Conservation (phyloP, 2,113 vertebrate genomes). For the Malaclemys terrapin region DNA sequence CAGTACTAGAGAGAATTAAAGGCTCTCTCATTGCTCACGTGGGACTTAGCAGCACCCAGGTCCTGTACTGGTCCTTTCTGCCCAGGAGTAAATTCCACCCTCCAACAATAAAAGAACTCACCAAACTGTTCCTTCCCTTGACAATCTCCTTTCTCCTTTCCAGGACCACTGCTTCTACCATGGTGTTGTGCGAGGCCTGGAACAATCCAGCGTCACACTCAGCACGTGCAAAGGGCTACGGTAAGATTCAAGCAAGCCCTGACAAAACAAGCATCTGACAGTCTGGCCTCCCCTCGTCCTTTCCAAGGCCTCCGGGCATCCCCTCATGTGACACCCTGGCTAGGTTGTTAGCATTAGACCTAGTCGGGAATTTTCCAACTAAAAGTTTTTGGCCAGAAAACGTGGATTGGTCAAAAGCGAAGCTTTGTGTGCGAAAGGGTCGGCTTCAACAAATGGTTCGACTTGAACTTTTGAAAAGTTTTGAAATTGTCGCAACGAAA, state of each 20-base stretch:
- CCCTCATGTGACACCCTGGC: not conserved
- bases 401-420: not conserved
- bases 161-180: conserved; percentile 97
- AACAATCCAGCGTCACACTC: conserved; percentile 86
- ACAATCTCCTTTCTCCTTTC: conserved; percentile 60
- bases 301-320: not conserved
- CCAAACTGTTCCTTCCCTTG: not conserved
- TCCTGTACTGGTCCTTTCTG: rapidly evolving
- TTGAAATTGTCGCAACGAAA: not conserved
- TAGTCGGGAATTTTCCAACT: not conserved
- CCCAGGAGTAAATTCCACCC: rapidly evolving
- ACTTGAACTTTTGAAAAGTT: not conserved
- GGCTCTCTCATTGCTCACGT: rapidly evolving
- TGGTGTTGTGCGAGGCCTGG: conserved; percentile 82
- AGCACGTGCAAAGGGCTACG: conserved; percentile 92
- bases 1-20: not conserved
- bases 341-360: not conserved
- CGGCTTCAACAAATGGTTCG: not conserved
- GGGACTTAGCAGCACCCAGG: not conserved
- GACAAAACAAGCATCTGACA: not conserved
- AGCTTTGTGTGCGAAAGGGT: not conserved
- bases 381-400: not conserved
- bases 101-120: not conserved
- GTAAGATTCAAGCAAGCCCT: conserved; percentile 72
- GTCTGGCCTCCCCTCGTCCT: not conserved